Base-by-base conservation (phyloP, 2,797 vertebrate species). In the Spheniscus humboldti region DNA sequence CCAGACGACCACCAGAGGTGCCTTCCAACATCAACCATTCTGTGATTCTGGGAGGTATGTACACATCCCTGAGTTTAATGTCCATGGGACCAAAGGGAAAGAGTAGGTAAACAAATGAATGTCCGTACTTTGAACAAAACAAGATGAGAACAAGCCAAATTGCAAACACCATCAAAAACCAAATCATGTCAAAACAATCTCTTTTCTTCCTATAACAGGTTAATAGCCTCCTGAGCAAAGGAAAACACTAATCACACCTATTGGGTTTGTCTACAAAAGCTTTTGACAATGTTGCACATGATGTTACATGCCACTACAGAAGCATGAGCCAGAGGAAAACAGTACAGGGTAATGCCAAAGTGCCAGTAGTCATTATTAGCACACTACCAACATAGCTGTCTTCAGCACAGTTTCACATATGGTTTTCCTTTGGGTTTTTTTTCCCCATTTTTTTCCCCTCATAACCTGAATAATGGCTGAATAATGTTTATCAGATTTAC, bases 21-120 rank as follows among this genome's bases (percentile, higher is more conserved):
- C 45, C 12, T 45, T 67, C 47, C 20, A 47, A 12, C n/a, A 39
- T 20, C 28, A 78, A 69, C 28, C n/a, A 31, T 56, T 31, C 25
- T 17, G 27, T 52, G 39, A 33, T 25, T 39, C 53, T 68, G n/a
- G n/a, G 20, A 48, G 13, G 27, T 9, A 20, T 0, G 0, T 55
- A 31, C 16, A 52, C 13, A 52, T 16, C 25, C 28, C 48, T 18
- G 27, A 76, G 12, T 47, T 68, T 64, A 74, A 43, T 0, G 0
- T 35, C 30, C 22, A 3, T 15, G 6, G 62, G 27, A 39, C 18
- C 39, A 75, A 33, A 17, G 4, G 17, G 30, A 50, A 82, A 78
- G 14, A 64, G 10, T 23, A 48, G 63, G 13, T 12, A 78, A 45
- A 56, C 17, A 62, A 53, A 85, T 6, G 6, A 47, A 60, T 45